phyloP scores from a whole-genome alignment of 2,113 vertebrate genomes.

The Amphiprion ocellaris region DNA sequence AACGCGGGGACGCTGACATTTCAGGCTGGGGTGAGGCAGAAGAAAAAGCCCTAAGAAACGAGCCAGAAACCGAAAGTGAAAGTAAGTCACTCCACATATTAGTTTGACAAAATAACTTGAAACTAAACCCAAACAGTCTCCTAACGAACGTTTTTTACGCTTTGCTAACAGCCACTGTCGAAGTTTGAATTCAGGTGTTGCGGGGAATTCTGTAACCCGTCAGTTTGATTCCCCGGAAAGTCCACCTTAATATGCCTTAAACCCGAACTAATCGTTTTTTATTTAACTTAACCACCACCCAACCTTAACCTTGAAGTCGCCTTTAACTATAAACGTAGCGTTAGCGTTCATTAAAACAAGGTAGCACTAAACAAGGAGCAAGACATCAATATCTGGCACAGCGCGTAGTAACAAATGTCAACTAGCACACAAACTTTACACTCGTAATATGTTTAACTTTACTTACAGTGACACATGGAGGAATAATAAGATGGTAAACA shows the following conservation, averaged over 20 bases:
- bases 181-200: slow-evolving; percentile 5
- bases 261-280: not conserved
- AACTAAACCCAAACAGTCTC: no score
- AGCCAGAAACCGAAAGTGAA: slow-evolving; percentile 5
- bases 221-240: fast-evolving
- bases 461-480: slow-evolving; percentile 28
- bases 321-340: not conserved
- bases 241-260: not conserved
- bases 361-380: not conserved
- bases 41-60: not conserved
- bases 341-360: not conserved
- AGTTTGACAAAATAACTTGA: no score
- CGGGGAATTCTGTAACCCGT: not conserved
- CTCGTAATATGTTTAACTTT: not conserved
- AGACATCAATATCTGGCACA: not conserved
- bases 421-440: not conserved
- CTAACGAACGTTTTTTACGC: no score
- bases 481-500: not conserved
- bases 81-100: not conserved
- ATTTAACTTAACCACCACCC: not conserved
- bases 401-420: not conserved
- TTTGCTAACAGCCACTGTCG: no score
- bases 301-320: not conserved
- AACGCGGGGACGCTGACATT: fast-evolving
- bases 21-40: not conserved